Percentiles rank a stretch among this genome's conserved stretches.
Evolutionary conservation across 2,797 vertebrate species (phyloP).

Genomic region (Numenius phaeopus): DNA sequence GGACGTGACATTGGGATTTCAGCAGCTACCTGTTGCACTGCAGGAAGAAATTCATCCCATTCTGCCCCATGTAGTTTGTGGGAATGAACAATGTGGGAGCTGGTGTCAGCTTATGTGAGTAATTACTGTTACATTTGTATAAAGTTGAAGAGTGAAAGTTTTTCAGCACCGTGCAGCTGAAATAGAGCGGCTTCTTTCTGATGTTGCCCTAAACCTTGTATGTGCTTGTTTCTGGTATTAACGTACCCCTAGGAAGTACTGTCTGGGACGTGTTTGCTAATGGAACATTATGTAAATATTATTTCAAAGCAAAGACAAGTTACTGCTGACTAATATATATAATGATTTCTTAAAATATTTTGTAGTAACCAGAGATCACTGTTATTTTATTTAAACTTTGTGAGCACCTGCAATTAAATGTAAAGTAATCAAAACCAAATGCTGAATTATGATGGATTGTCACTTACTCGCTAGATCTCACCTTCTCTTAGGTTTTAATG

Average conservation of each 20-base stretch:
- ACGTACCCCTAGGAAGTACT: not conserved
- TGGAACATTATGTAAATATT: not conserved
- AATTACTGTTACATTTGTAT: not conserved
- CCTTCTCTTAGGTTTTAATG: not conserved
- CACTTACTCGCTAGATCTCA: not conserved
- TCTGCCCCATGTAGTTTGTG: accelerated
- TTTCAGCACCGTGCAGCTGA: not conserved
- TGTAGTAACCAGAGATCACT: not conserved
- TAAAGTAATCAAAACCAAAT: not conserved
- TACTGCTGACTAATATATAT: not conserved
- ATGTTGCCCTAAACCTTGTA: not conserved
- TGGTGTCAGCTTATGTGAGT: not conserved
- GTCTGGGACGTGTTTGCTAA: not conserved
- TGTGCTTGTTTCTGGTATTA: not conserved
- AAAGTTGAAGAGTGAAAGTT: not conserved
- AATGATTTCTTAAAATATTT: not conserved
- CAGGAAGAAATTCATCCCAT: not conserved
- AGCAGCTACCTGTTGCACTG: accelerated
- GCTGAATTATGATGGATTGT: not conserved
- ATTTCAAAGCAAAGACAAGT: not conserved
- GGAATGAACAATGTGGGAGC: not conserved
- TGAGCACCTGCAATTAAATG: not conserved
- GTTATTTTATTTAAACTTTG: not conserved
- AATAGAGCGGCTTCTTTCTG: not conserved
- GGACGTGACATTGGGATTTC: accelerated